Evolutionary conservation across 2,797 vertebrate genomes (phyloP).

Genomic region (Sebastes oblongus): DNA sequence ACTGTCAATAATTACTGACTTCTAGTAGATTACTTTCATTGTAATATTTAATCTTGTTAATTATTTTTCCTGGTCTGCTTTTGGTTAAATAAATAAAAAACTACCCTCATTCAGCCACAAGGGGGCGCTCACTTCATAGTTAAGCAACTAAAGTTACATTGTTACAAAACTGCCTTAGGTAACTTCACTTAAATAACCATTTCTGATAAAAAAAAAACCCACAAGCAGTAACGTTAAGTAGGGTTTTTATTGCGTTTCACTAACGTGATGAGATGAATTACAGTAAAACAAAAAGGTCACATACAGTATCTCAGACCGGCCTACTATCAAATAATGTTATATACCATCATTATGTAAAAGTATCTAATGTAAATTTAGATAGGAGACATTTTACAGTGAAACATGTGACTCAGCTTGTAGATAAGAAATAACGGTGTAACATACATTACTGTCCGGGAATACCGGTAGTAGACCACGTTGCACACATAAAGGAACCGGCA

Average conservation of each 20-base stretch:
- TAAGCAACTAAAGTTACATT: slow-evolving; percentile 19
- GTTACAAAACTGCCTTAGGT: slow-evolving; percentile 16
- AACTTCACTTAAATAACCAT: background rate
- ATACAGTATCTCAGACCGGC: background rate
- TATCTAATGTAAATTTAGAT: too few species aligned
- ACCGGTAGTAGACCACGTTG: slow-evolving; percentile 34
- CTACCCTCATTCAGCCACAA: background rate
- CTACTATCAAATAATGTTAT: background rate
- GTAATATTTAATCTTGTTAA: background rate
- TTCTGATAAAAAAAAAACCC: background rate
- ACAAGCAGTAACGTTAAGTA: rapidly evolving
- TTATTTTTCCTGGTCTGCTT: background rate
- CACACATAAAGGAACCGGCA: background rate
- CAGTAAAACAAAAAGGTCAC: background rate
- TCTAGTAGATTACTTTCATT: background rate
- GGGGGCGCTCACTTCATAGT: slow-evolving; percentile 18
- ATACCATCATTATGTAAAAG: background rate
- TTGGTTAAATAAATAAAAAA: background rate
- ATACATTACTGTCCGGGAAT: background rate
- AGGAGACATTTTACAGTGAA: background rate
- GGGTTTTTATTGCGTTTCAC: rapidly evolving
- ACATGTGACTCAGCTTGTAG: too few species aligned
- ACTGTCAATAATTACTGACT: background rate
- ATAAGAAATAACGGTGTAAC: too few species aligned
- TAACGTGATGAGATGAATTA: background rate